Evolutionary conservation across 2,888 invertebrate species (phyloP).

Genomic region (Chirona hameri): DNA sequence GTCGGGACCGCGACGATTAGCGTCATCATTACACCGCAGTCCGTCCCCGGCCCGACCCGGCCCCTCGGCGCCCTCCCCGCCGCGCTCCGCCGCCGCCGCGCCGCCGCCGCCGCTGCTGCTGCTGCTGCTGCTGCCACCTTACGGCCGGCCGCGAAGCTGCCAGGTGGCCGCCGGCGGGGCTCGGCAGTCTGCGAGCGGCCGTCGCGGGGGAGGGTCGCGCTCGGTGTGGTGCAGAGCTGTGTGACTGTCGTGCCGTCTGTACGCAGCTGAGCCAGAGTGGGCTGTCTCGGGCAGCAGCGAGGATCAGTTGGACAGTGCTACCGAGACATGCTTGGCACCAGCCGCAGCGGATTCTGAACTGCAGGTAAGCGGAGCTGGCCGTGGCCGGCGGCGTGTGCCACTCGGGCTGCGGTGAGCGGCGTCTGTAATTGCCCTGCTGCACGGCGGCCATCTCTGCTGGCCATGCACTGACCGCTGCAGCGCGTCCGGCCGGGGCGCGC

Average conservation of each 20-base stretch:
- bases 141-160: neutral
- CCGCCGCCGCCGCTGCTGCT: neutral
- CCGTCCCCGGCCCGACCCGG: neutral
- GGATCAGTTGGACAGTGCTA: neutral
- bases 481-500: neutral
- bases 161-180: constrained; percentile 8
- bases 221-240: neutral
- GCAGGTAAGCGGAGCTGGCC: neutral
- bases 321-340: neutral
- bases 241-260: neutral
- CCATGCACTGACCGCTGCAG: neutral
- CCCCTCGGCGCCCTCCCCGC: neutral
- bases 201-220: neutral
- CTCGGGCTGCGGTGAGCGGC: neutral
- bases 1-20: neutral
- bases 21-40: neutral
- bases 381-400: neutral
- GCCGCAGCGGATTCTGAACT: neutral
- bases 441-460: neutral
- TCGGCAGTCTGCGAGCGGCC: neutral
- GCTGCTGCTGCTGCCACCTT: neutral
- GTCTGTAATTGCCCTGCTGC: neutral
- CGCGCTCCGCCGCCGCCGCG: neutral
- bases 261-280: neutral
- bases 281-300: neutral